A percentile compares a stretch with the other conserved stretches of the same genome.
Conservation (phyloP, 2,113 vertebrate genomes). For the Paramormyrops kingsleyae region DNA sequence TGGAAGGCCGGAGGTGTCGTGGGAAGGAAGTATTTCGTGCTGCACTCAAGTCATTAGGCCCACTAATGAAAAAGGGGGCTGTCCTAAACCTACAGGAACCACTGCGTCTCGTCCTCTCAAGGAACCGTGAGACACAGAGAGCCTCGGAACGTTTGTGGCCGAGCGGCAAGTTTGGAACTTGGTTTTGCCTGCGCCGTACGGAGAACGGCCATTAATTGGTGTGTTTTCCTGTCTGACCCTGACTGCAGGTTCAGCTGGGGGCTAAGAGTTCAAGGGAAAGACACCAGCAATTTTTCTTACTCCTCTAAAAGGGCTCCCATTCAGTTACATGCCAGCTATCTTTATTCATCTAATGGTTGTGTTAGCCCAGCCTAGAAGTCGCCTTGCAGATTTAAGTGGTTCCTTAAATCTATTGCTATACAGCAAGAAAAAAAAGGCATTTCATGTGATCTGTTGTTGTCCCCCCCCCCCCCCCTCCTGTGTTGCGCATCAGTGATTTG, state of each 20-base stretch:
- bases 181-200: slow-evolving; percentile 27
- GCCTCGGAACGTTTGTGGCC: slow-evolving; percentile 21
- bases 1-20: not conserved
- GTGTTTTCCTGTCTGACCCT: slow-evolving; percentile 48
- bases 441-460: not conserved
- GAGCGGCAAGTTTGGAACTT: slow-evolving; percentile 44
- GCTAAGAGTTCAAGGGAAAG: slow-evolving; percentile 52
- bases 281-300: slow-evolving; percentile 48
- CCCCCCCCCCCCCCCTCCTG: not conserved
- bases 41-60: not conserved
- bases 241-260: slow-evolving; percentile 52
- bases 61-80: not conserved
- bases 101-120: not conserved
- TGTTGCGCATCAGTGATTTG: slow-evolving; percentile 8
- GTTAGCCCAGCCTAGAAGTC: slow-evolving; percentile 29
- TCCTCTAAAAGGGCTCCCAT: slow-evolving; percentile 29
- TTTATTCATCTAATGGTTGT: slow-evolving; percentile 29
- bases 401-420: not conserved
- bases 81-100: not conserved
- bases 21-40: not conserved
- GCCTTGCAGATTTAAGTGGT: not conserved
- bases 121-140: not conserved
- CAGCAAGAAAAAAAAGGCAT: not conserved
- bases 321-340: slow-evolving; percentile 33
- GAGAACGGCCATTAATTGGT: slow-evolving; percentile 36